phyloP scores from a whole-genome alignment of 2,888 invertebrate genomes.

The Sesamia inferens region DNA sequence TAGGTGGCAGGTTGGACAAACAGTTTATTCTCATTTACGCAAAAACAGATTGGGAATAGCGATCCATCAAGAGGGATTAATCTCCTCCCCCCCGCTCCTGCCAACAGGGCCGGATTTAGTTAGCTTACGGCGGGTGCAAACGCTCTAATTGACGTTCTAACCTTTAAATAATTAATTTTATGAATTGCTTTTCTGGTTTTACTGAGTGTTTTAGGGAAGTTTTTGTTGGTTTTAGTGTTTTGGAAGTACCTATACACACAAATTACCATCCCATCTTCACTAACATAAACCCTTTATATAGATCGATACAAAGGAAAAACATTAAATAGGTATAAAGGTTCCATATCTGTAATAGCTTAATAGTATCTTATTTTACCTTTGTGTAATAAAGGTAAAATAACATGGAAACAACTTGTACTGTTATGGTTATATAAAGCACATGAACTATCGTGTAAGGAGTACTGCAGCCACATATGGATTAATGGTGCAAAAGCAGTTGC shows the following conservation, averaged over 20 bases:
- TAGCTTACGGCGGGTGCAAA: slow-evolving; percentile 60
- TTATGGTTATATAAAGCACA: no score
- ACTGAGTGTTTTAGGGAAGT: neutral
- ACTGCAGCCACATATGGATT: no score
- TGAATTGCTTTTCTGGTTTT: slow-evolving; percentile 30
- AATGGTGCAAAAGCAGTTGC: no score
- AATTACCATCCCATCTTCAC: neutral
- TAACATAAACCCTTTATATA: neutral
- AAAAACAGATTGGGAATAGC: slow-evolving; percentile 77
- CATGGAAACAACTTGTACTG: no score
- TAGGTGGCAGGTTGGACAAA: slow-evolving; percentile 66
- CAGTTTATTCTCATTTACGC: slow-evolving; percentile 79
- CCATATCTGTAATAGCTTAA: no score
- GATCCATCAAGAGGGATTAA: slow-evolving; percentile 82
- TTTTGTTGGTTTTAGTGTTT: neutral
- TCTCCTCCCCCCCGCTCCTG: slow-evolving; percentile 56
- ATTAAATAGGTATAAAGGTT: neutral
- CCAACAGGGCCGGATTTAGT: slow-evolving; percentile 63
- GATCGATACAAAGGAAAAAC: neutral
- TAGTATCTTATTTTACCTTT: no score
- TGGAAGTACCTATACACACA: no score
- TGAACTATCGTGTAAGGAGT: no score
- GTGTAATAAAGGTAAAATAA: no score
- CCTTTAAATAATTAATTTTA: slow-evolving; percentile 62
- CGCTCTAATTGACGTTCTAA: slow-evolving; percentile 59